Base-by-base conservation (phyloP, 2,888 invertebrate genomes). In the Drosophila prostipennis region DNA sequence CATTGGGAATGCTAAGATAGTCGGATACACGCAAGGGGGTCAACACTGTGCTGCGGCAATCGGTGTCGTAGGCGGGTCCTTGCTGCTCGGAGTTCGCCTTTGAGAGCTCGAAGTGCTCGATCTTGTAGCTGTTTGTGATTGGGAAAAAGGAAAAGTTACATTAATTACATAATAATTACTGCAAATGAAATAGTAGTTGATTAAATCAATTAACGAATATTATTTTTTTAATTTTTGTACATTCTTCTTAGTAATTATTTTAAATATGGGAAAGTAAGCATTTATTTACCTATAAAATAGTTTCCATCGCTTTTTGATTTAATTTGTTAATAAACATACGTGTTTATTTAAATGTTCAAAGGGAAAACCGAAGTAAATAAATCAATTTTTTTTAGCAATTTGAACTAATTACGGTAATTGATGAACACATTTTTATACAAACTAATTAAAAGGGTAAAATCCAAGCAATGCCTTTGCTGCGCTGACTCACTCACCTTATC, bases 1-100 rank as follows among this genome's bases (percentile, higher is more conserved):
- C 93, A 26, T 93, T 93, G 0, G 93, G 93, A 3, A 94, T 93
- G 75, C 93, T 91, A 1, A 94, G 75, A 82, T 93, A 94, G 88
- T 94, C 94, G 45, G 93, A 92, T 0, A 91, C 46, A 0, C 79
- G 52, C 0, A 93, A 93, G 6, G 90, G 87, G 0, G 93, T 93
- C 13, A 92, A 90, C 0, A 94, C 93, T 60, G 93, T 93, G n/a
- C 92, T 86, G 74, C 93, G 93, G 42, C 94, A 94, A 72, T 94
- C 93, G 0, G 91, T 91, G 80, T 94, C 94, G 29, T 79, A 90
- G 56, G 76, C 89, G 1, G 81, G 69, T 10, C 86, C 79, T 10
- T 72, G 5, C 92, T 23, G 57, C 48, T 36, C 68, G 45, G 49
- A 61, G 14, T 36, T 64, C 19, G 68, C 71, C 26, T 86, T 84